Conservation (phyloP, 2,888 invertebrate genomes). For the Odontothrips loti region DNA sequence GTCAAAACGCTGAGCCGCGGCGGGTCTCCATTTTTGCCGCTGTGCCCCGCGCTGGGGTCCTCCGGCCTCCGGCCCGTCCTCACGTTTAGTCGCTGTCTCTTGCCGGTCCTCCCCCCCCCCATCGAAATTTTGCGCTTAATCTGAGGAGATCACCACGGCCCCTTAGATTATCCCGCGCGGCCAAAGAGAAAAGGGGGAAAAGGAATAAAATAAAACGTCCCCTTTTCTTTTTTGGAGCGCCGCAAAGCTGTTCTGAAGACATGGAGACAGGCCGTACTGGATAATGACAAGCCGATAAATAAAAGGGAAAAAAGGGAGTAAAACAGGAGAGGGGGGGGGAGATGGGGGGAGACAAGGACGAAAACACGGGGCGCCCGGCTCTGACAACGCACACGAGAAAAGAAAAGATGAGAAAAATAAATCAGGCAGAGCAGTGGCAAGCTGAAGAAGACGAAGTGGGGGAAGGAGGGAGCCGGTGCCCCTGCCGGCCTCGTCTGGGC, state of each 20-base stretch:
- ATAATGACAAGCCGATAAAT: slow-evolving; percentile 8
- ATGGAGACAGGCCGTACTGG: background rate
- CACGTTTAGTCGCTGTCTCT: no score
- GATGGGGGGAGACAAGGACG: background rate
- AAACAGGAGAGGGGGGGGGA: no score
- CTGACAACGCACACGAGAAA: no score
- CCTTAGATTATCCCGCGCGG: background rate
- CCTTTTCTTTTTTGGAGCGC: background rate
- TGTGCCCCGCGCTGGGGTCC: no score
- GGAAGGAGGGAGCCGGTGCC: background rate
- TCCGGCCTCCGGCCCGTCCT: no score
- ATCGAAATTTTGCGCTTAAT: no score
- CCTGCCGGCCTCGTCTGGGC: background rate
- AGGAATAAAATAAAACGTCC: background rate
- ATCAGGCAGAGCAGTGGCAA: background rate
- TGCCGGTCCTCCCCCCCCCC: no score
- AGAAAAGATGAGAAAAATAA: slow-evolving; percentile 11
- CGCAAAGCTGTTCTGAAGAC: background rate
- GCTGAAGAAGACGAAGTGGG: background rate
- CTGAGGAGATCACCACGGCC: background rate
- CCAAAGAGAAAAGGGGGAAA: background rate
- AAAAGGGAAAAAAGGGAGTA: background rate
- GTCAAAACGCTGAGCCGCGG: no score
- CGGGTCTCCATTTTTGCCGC: no score
- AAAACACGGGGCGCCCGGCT: background rate